Base-by-base conservation (phyloP, 2,113 vertebrate genomes). In the Strix aluco region DNA sequence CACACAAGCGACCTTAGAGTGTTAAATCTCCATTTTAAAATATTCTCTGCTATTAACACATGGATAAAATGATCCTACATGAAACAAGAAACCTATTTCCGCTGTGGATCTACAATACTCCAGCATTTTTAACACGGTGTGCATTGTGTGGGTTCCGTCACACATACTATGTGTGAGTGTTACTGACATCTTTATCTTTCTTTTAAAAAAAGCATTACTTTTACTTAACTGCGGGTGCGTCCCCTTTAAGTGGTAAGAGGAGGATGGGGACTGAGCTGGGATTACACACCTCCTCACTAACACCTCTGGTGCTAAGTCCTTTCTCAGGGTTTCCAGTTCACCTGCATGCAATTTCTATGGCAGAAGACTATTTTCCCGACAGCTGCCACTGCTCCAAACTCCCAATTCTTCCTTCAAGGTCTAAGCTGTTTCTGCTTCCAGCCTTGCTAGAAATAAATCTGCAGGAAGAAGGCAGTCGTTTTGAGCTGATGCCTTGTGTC, bases 1-100 rank as follows among this genome's bases (percentile, higher is more conserved):
- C 57, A 65, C 61, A 47, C 30, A 54, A 70, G 40, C 1, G 2
- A 42, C 54, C 26, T 47, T 19, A 47, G 11, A 17, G 52, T 27
- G 78, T 89, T 67, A 25, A 57, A 85, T 59, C n/a, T 67, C 52
- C 32, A 42, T 52, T 82, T 59, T 7, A 78, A 84, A 92, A 73
- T 57, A 95, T 22, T 72, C 83, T 55, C 75, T 84, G 49, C 49
- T 65, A 2, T 77, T 79, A 86, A 75, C 26, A 52, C 29, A 36
- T 0, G 0, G 58, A 83, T n/a, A 77, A 79, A 86, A 65, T 8
- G n/a, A 80, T 83, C 75, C 75, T 13, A 18, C 0, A 0, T 38
- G 83, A 83, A 95, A 94, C 7, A 71, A 75, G 66, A 90, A 85
- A 72, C 79, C 26, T 40, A 5, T 15, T 92, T 85, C 82, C 0